phyloP scores from a whole-genome alignment of 2,797 vertebrate species.

The Centroberyx gerrardi region DNA sequence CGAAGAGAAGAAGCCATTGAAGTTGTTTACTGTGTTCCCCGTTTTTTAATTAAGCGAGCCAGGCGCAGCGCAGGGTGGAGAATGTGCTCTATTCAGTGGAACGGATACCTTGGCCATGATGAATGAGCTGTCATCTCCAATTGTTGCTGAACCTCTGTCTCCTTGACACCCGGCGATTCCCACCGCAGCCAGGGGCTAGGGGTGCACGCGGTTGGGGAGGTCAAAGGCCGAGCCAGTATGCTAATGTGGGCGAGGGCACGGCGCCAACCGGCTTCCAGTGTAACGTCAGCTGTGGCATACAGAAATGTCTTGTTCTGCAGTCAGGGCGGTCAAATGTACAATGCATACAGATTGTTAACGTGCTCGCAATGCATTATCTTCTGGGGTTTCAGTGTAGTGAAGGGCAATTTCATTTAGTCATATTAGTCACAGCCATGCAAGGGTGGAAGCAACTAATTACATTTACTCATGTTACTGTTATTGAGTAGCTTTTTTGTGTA shows the following conservation, averaged over 20 bases:
- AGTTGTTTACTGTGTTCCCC: slow-evolving; percentile 71
- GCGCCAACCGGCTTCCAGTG: neutral
- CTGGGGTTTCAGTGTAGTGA: too few species aligned
- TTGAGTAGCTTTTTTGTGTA: too few species aligned
- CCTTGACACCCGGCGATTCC: slow-evolving; percentile 68
- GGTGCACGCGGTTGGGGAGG: slow-evolving; percentile 34
- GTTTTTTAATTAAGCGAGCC: slow-evolving; percentile 75
- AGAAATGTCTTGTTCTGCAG: slow-evolving; percentile 1
- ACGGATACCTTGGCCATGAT: slow-evolving; percentile 80
- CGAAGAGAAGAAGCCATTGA: slow-evolving; percentile 47
- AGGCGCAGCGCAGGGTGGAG: slow-evolving; percentile 66
- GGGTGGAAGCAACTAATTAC: too few species aligned
- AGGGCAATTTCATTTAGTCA: too few species aligned
- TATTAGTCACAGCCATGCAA: too few species aligned
- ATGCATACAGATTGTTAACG: too few species aligned
- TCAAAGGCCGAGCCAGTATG: slow-evolving; percentile 60
- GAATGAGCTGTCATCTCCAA: slow-evolving; percentile 86
- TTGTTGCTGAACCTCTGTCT: slow-evolving; percentile 78
- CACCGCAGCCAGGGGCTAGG: slow-evolving; percentile 34
- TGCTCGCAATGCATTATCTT: too few species aligned
- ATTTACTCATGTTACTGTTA: too few species aligned
- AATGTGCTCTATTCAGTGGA: slow-evolving; percentile 76
- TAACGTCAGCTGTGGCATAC: neutral
- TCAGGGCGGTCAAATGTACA: neutral
- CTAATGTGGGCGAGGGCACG: slow-evolving; percentile 30